phyloP scores from a whole-genome alignment of 2,797 vertebrate species.

The Neosalanx taihuensis region DNA sequence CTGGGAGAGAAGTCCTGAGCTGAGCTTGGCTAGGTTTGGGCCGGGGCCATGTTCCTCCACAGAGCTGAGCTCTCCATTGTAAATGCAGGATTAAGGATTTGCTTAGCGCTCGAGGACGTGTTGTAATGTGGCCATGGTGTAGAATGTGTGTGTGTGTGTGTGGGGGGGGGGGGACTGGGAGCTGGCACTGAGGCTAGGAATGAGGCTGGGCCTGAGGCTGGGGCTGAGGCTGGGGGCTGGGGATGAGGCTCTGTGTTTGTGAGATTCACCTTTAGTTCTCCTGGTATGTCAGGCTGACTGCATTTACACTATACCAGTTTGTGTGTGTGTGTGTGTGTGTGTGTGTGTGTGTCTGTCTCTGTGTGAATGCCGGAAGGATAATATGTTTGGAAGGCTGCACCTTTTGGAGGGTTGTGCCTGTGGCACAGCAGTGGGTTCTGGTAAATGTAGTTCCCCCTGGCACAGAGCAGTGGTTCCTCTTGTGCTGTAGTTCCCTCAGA shows the following conservation, averaged over 20 bases:
- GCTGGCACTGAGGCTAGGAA: slow-evolving; percentile 2
- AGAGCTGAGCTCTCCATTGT: slow-evolving; percentile 53
- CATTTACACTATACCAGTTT: not conserved
- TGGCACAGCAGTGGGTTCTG: slow-evolving; percentile 10
- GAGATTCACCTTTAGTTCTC: too few relatives aligned
- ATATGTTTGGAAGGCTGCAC: slow-evolving; percentile 22
- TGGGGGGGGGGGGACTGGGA: not conserved
- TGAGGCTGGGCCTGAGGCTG: not conserved
- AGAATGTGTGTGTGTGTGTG: slow-evolving; percentile 36
- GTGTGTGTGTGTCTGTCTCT: slow-evolving; percentile 2
- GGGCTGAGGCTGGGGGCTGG: too few relatives aligned
- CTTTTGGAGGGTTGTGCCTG: slow-evolving; percentile 24
- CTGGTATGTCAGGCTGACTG: not conserved
- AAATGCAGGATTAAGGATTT: slow-evolving; percentile 63
- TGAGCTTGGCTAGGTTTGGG: slow-evolving; percentile 41
- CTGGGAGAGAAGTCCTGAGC: slow-evolving; percentile 17
- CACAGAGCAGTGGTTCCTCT: not conserved
- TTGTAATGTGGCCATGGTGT: slow-evolving; percentile 55
- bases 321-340: not conserved
- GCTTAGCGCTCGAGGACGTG: slow-evolving; percentile 61
- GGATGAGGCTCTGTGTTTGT: too few relatives aligned
- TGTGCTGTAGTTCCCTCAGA: too few relatives aligned
- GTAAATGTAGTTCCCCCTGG: slow-evolving; percentile 9
- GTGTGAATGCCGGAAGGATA: slow-evolving; percentile 21
- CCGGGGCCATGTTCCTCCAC: slow-evolving; percentile 53